Percentiles rank a stretch among this genome's conserved stretches.
These are phyloP conservation scores for Dermatophagoides farinae DNA, from an alignment of 1,140 invertebrate species.

Conservation along the genomic window DNA sequence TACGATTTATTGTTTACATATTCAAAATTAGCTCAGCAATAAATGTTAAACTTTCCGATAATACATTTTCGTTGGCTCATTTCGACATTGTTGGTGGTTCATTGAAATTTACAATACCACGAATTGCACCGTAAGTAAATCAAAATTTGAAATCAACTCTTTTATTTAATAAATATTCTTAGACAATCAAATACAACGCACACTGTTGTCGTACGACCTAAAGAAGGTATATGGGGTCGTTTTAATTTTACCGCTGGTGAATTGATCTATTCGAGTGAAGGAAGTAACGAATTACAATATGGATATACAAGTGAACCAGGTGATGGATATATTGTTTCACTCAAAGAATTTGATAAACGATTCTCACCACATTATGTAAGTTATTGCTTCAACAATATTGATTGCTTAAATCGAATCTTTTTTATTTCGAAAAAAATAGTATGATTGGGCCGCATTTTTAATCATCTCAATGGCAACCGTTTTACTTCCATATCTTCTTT, in stretches of 20 bases:
- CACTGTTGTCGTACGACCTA: conserved; percentile 70
- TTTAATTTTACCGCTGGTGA: conserved; percentile 94
- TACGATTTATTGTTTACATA: neutral
- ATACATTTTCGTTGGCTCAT: conserved; percentile 65
- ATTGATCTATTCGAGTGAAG: conserved; percentile 60
- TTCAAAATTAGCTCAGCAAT: conserved; percentile 58
- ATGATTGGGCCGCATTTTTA: conserved; percentile 89
- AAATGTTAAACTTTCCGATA: conserved; percentile 66
- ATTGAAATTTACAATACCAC: conserved; percentile 54
- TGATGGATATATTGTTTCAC: conserved; percentile 81
- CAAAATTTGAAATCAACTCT: neutral
- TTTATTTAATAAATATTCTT: conserved; percentile 1
- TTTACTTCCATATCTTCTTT: conserved; percentile 77
- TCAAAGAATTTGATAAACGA: conserved; percentile 87
- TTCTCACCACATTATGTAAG: conserved; percentile 86
- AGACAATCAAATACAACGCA: conserved; percentile 74
- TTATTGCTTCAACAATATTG: conserved; percentile 1
- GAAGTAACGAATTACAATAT: conserved; percentile 29
- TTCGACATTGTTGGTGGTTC: conserved; percentile 70
- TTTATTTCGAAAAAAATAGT: no score
- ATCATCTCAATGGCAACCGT: conserved; percentile 86
- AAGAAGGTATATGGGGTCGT: conserved; percentile 45
- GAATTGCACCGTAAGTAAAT: conserved; percentile 56
- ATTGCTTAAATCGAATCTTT: conserved; percentile 16
- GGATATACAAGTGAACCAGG: conserved; percentile 85